Conservation (phyloP, 2,888 invertebrate species). For the Eupelmus urozonus region DNA sequence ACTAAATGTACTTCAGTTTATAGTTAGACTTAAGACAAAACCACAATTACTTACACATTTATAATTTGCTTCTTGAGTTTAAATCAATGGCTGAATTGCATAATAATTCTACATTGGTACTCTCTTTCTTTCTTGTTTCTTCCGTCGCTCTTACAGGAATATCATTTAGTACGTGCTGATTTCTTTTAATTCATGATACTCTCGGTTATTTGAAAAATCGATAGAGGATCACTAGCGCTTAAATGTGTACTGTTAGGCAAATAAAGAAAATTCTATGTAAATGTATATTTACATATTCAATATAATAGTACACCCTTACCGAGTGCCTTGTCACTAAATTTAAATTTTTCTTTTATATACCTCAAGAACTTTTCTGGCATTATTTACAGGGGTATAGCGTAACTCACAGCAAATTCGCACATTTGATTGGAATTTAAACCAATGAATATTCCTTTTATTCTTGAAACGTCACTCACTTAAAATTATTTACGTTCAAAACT, state of each 20-base stretch:
- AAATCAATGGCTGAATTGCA: conserved; percentile 52
- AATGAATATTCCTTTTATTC: conserved; percentile 28
- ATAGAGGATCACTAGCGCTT: conserved; percentile 21
- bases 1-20: conserved; percentile 60
- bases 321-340: conserved; percentile 41
- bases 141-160: conserved; percentile 17
- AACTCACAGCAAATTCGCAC: conserved; percentile 46
- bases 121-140: conserved; percentile 21
- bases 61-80: conserved; percentile 56
- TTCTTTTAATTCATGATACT: conserved; percentile 33
- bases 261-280: conserved; percentile 48
- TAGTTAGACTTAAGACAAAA: conserved; percentile 65
- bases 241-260: conserved; percentile 39
- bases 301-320: conserved; percentile 40
- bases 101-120: conserved; percentile 44
- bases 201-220: conserved; percentile 37
- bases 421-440: conserved; percentile 38
- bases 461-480: conserved; percentile 51
- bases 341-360: conserved; percentile 33
- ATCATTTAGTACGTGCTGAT: conserved; percentile 29
- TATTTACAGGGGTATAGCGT: conserved; percentile 56
- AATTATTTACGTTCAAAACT: conserved; percentile 44
- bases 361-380: conserved; percentile 38
- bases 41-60: conserved; percentile 70
- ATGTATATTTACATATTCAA: conserved; percentile 55